phyloP scores from a whole-genome alignment of 2,113 vertebrate genomes.

The Cervus canadensis region DNA sequence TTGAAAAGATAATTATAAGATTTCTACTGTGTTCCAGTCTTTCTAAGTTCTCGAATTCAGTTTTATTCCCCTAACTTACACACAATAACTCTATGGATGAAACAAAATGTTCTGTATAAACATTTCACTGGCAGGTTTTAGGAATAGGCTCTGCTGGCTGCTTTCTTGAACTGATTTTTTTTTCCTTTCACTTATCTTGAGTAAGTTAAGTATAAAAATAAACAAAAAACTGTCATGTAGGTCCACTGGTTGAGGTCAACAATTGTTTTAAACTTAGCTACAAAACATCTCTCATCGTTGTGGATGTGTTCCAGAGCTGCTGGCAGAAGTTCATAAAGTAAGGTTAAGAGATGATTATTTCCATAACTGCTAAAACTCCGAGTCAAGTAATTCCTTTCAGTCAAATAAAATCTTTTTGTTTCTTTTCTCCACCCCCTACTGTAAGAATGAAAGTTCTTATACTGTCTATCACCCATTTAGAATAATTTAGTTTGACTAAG shows the following conservation, averaged over 20 bases:
- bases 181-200: slow-evolving; percentile 31
- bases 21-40: background rate
- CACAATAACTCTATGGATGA: slow-evolving; percentile 14
- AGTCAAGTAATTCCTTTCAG: background rate
- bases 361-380: background rate
- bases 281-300: slow-evolving; percentile 52
- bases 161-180: slow-evolving; percentile 6
- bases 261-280: slow-evolving; percentile 31
- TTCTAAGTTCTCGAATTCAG: background rate
- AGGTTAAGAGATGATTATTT: slow-evolving; percentile 31
- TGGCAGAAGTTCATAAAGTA: slow-evolving; percentile 55
- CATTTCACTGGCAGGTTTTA: slow-evolving; percentile 25
- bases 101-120: slow-evolving; percentile 16
- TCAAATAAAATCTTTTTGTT: background rate
- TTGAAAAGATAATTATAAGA: background rate
- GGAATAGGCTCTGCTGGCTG: background rate
- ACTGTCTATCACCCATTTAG: background rate
- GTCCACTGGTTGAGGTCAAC: background rate
- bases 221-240: slow-evolving; percentile 13
- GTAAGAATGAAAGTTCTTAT: slow-evolving; percentile 16
- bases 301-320: background rate
- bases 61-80: background rate
- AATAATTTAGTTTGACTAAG: background rate
- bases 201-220: slow-evolving; percentile 52
- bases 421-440: background rate